phyloP scores from a whole-genome alignment of 2,888 invertebrate genomes.

The Cepaea hortensis region DNA sequence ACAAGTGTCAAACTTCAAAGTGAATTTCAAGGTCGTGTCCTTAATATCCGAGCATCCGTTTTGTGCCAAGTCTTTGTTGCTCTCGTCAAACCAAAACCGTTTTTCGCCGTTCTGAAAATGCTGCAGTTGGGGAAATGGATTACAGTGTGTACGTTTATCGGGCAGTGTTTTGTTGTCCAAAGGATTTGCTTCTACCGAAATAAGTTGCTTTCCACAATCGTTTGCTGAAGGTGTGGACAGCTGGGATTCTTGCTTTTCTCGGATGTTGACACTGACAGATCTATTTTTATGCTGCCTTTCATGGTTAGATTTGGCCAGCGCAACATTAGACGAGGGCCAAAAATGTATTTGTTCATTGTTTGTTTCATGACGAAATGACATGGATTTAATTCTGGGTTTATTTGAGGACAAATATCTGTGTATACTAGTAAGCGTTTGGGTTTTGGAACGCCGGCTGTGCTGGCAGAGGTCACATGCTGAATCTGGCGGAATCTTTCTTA shows the following conservation, averaged over 20 bases:
- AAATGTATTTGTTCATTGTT: neutral
- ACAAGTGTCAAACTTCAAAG: conserved; percentile 51
- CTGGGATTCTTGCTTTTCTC: neutral
- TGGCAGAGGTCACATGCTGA: no score
- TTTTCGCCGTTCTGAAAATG: conserved; percentile 18
- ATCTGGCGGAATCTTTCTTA: no score
- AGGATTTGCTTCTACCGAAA: neutral
- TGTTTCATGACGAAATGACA: neutral
- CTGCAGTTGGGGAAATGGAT: neutral
- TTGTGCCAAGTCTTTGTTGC: conserved; percentile 3
- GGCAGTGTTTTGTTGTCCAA: neutral
- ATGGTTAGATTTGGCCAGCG: neutral
- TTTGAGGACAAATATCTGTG: neutral
- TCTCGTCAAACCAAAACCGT: conserved; percentile 23
- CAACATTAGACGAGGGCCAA: no score
- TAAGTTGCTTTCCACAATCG: neutral
- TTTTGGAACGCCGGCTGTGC: neutral
- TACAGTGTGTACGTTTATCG: neutral
- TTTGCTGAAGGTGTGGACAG: conserved; percentile 21
- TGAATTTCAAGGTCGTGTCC: conserved; percentile 43
- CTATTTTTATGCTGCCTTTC: neutral
- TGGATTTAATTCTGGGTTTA: neutral
- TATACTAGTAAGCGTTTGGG: neutral
- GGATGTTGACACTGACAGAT: neutral
- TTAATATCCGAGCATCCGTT: neutral